These are phyloP conservation scores for Trigoniulus corallinus DNA, from an alignment of 1,140 invertebrate species.

Conservation along the genomic window DNA sequence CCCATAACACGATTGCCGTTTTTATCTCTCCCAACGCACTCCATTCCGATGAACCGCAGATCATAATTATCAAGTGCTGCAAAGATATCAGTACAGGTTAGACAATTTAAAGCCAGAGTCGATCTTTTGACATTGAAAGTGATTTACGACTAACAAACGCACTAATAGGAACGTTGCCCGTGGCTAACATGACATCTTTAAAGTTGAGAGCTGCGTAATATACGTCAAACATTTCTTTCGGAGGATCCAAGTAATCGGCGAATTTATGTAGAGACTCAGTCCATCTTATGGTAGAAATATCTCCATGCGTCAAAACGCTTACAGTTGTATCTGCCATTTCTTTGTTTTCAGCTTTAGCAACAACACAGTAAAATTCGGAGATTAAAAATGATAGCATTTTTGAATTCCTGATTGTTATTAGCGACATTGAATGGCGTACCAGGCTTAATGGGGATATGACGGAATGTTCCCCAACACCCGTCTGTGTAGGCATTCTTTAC, in stretches of 20 bases:
- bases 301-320: slow-evolving; percentile 73
- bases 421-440: slow-evolving; percentile 11
- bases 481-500: slow-evolving; percentile 63
- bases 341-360: too few relatives aligned
- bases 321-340: slow-evolving; percentile 72
- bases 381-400: too few relatives aligned
- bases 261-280: slow-evolving; percentile 66
- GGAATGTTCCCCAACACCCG: slow-evolving; percentile 64
- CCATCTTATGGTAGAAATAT: slow-evolving; percentile 82
- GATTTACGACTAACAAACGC: slow-evolving; percentile 60
- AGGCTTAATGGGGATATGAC: slow-evolving; percentile 44
- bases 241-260: slow-evolving; percentile 25
- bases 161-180: slow-evolving; percentile 86
- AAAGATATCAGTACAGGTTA: neutral
- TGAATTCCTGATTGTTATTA: too few relatives aligned
- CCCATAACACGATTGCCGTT: slow-evolving; percentile 77
- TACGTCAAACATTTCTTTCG: slow-evolving; percentile 58
- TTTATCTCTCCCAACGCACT: slow-evolving; percentile 68
- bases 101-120: neutral
- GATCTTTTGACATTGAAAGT: too few relatives aligned
- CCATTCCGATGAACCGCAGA: slow-evolving; percentile 85
- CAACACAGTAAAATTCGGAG: too few relatives aligned
- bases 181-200: slow-evolving; percentile 92
- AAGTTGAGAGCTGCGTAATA: slow-evolving; percentile 92
- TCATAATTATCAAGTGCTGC: slow-evolving; percentile 30